Conservation (phyloP, 2,888 invertebrate genomes). For the Erebia ligea region DNA sequence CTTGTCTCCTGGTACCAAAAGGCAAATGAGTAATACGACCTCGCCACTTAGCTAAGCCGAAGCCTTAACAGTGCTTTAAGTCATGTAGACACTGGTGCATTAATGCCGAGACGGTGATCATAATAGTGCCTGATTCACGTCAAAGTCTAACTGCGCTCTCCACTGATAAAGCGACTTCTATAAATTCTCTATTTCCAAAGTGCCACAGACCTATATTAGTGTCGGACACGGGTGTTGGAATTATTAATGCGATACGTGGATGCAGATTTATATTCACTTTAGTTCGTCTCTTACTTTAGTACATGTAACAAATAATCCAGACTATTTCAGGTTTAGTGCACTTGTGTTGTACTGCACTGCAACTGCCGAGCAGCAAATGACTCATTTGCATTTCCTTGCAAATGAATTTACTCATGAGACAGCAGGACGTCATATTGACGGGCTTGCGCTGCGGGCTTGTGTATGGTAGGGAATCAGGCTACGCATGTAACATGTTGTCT, state of each 20-base stretch:
- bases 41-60: background rate
- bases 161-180: slow-evolving; percentile 12
- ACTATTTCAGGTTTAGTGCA: background rate
- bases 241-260: slow-evolving; percentile 2
- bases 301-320: background rate
- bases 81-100: background rate
- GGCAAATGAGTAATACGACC: too few species aligned
- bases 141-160: background rate
- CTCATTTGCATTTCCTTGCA: too few species aligned
- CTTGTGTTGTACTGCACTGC: background rate
- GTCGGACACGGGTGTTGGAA: background rate
- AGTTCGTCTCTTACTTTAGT: background rate
- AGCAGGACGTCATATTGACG: too few species aligned
- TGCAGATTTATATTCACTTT: background rate
- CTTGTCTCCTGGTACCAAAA: too few species aligned
- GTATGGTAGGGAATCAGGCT: too few species aligned
- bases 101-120: background rate
- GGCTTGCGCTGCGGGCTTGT: too few species aligned
- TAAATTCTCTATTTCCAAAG: slow-evolving; percentile 8
- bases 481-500: too few species aligned
- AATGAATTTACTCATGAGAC: too few species aligned
- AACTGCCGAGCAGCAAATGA: too few species aligned
- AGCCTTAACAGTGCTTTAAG: background rate
- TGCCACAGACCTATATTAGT: background rate
- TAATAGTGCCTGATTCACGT: background rate